Conservation (phyloP, 2,113 vertebrate genomes). For the Hypomesus transpacificus region DNA sequence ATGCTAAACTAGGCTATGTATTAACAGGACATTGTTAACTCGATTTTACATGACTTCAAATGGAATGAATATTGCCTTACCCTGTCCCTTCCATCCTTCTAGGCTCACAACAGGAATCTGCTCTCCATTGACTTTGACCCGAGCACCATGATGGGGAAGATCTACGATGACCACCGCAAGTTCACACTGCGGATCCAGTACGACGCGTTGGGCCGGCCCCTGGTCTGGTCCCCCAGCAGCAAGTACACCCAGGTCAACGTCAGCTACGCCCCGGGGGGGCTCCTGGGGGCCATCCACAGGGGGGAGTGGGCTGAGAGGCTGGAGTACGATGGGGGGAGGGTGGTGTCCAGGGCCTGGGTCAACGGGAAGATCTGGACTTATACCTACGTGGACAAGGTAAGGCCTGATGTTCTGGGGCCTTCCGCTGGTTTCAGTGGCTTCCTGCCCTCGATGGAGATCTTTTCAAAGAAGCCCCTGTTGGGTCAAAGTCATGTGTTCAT, state of each 20-base stretch:
- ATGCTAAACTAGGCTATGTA: no score
- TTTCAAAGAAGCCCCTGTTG: no score
- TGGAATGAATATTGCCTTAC: no score
- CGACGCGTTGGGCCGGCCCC: constrained; percentile 84
- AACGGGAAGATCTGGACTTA: constrained; percentile 99
- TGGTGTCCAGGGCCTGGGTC: constrained; percentile 91
- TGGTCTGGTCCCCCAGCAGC: constrained; percentile 93
- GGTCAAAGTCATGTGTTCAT: neutral
- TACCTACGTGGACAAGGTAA: constrained; percentile 94
- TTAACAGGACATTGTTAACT: no score
- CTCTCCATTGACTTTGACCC: constrained; percentile 97
- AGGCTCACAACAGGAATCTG: constrained; percentile 98
- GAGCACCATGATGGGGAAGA: constrained; percentile 89
- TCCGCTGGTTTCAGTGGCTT: neutral
- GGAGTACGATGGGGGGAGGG: constrained; percentile 92
- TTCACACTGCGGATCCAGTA: constrained; percentile 96
- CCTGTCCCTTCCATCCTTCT: constrained; percentile 13
- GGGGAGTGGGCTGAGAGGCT: constrained; percentile 93
- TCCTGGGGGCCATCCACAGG: constrained; percentile 88
- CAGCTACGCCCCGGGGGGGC: constrained; percentile 84
- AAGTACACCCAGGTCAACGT: constrained; percentile 97
- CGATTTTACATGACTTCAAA: no score
- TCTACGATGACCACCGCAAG: constrained; percentile 98
- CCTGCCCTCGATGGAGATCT: neutral
- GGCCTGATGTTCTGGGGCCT: neutral